These are phyloP conservation scores for Motacilla tschutschensis DNA, from an alignment of 2,113 vertebrate species.

Conservation along the genomic window DNA sequence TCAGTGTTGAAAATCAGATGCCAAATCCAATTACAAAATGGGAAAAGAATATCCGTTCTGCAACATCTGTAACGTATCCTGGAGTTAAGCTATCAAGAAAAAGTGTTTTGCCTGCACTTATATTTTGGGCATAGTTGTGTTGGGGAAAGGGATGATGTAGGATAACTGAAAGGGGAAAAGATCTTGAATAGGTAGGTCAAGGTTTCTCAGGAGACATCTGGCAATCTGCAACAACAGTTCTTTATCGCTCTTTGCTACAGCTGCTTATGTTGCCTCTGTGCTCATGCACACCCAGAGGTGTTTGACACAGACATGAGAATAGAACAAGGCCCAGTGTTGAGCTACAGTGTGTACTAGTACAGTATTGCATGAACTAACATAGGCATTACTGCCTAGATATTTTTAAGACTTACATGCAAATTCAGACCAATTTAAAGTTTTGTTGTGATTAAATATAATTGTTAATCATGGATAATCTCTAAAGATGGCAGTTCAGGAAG, in stretches of 20 bases:
- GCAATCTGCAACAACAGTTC: background rate
- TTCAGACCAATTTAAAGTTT: background rate
- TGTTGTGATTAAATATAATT: background rate
- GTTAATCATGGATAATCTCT: slow-evolving; percentile 3
- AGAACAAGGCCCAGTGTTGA: background rate
- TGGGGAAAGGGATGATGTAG: background rate
- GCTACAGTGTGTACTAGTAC: background rate
- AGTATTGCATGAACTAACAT: background rate
- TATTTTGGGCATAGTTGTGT: background rate
- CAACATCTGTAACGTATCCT: background rate
- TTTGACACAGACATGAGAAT: background rate
- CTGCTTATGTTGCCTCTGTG: background rate
- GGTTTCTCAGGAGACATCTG: background rate
- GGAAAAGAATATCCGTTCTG: background rate
- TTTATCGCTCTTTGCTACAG: background rate
- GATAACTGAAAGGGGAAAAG: background rate
- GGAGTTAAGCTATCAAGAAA: background rate
- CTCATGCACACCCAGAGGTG: background rate
- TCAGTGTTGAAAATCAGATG: background rate
- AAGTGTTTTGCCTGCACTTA: background rate
- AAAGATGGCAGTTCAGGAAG: slow-evolving; percentile 6
- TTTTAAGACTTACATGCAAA: background rate
- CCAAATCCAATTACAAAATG: background rate
- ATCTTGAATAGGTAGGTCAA: background rate
- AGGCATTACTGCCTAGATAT: background rate